Evolutionary conservation across 2,113 vertebrate species (phyloP), one percentile per base, ranked within the genome.

Genomic region (Equus quagga): DNA sequence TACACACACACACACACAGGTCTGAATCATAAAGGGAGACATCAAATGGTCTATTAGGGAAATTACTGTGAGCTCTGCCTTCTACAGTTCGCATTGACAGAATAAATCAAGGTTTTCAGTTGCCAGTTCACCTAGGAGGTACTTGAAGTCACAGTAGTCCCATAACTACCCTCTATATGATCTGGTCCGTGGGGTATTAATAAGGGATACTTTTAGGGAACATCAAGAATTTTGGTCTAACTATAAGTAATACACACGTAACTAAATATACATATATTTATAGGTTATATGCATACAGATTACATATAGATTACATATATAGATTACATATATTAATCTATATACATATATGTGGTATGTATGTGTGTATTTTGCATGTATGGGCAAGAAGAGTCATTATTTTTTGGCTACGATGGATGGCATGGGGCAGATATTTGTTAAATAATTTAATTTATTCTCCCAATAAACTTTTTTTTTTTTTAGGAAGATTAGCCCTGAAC

Each of bases 1-100:
- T n/a, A 33, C 54, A 54, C 6, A 7, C 2, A 24, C 3, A 54
- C 6, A 7, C 2, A 24, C 3, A 80, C 1, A 41, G 36, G 36
- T 62, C 26, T 94, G 41, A 80, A 62, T 84, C 8, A 24, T 19
- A 14, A 3, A 51, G 24, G 14, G 44, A 78, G 65, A 36, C 1
- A 46, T 54, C 9, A 33, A 58, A 49, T 78, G 24, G 21, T 36
- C 93, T 64, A 51, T 44, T 44, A 44, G 5, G 4, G 56, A 26
- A 49, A 18, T 46, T 67, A 44, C n/a, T 31, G 31, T 83, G 18
- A 88, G 6, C 17, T 86, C 11, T 72, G 67, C 15, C 17, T 91
- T 69, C 49, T 82, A 8, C 33, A 44, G 13, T 87, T 65, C 33
- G 10, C 56, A 8, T 10, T 41, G 8, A 33, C 18, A 17, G n/a